Base-by-base conservation (phyloP, 2,888 invertebrate genomes). In the Synergus umbraculus region DNA sequence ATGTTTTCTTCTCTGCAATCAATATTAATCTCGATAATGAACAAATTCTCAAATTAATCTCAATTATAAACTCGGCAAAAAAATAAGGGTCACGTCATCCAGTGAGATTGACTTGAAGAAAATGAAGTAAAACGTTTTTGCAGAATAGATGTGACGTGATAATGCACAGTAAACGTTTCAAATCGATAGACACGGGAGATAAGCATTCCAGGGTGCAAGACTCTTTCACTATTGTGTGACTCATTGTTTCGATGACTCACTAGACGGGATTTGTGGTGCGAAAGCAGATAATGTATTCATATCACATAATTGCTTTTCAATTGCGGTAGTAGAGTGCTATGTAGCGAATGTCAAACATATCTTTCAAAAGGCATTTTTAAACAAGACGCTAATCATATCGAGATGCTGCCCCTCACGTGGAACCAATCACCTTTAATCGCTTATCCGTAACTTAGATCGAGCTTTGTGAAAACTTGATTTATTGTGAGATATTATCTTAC, bases 181-280 rank as follows among this genome's bases (percentile, higher is more conserved):
- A 67, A 67, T 43, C 22, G 46, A 67, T 67, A 67, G 22, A 46
- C 13, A 65, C 43, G 43, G 41, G 9, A 67, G 46, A 67, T 67
- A 67, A 67, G 67, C 44, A 67, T 46, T 67, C 9, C 44, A 67
- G 12, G 18, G 44, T 37, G 37, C 15, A 73, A 73, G 49, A 9
- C 49, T 73, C 73, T 49, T 73, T 73, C 54, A 54, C 37, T 73
- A 54, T 73, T 69, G 69, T 49, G 46, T 69, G 69, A 69, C 69
- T 69, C 49, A 69, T 69, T 73, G 73, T 73, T 49, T 49, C 69
- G n/a, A 9, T 73, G 49, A 73, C 29, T 69, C 67, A 69, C 15
- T 12, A 49, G n/a, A 4, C 54, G 37, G 49, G 73, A 73, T 73
- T 73, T n/a, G 54, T 37, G 49, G 73, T 73, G 73, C 37, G 49